These are phyloP conservation scores for Podarcis siculus DNA, from an alignment of 2,797 vertebrate species.

Conservation along the genomic window DNA sequence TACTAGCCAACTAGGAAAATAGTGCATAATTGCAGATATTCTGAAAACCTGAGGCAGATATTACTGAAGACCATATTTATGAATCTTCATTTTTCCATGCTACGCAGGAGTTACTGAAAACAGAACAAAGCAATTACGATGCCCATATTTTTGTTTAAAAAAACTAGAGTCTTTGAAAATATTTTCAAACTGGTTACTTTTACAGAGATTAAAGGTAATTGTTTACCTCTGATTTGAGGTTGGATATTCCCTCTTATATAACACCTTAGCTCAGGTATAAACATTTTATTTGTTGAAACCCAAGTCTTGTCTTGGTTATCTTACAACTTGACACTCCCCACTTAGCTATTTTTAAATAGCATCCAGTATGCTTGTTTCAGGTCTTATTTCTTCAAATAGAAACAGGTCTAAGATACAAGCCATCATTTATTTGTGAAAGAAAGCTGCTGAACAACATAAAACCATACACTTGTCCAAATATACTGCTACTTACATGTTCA, in stretches of 20 bases:
- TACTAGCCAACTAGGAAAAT: neutral
- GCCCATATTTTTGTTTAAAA: neutral
- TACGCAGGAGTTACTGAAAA: neutral
- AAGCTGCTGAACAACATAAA: conserved; percentile 4
- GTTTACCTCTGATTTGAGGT: neutral
- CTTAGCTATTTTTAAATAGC: neutral
- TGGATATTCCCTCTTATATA: neutral
- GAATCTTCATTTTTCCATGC: neutral
- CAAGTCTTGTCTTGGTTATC: neutral
- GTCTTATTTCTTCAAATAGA: conserved; percentile 24
- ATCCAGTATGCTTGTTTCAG: neutral
- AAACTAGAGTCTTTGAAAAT: neutral
- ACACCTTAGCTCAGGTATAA: neutral
- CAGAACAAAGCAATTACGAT: neutral
- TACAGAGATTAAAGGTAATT: neutral
- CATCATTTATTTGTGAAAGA: conserved; percentile 10
- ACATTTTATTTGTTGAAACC: neutral
- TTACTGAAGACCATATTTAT: neutral
- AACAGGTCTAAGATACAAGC: conserved; percentile 28
- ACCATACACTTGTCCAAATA: conserved; percentile 10
- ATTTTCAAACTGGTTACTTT: neutral
- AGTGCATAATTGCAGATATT: neutral
- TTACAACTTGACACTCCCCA: neutral
- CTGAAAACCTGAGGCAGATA: neutral
- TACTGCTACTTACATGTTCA: neutral